Conservation (phyloP, 2,113 vertebrate genomes). For the Alaudala cheleensis region DNA sequence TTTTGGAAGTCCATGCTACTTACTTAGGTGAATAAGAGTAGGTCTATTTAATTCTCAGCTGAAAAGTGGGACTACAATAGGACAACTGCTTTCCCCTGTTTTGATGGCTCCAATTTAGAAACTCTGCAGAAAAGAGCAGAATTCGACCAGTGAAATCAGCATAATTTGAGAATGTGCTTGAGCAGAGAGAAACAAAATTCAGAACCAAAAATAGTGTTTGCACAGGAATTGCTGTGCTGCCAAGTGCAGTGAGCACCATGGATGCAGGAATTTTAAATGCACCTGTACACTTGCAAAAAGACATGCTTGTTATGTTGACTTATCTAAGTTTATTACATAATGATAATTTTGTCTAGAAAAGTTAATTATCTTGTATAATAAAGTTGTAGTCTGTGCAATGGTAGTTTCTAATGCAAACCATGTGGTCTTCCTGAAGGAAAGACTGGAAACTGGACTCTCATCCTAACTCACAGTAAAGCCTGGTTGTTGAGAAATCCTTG, state of each 20-base stretch:
- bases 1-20: not conserved
- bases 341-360: not conserved
- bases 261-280: not conserved
- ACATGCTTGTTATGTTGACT: not conserved
- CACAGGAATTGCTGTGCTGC: not conserved
- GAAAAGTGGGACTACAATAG: not conserved
- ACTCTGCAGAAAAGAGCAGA: not conserved
- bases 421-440: not conserved
- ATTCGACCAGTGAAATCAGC: fast-evolving
- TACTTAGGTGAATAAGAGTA: not conserved
- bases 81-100: not conserved
- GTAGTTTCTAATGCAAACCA: not conserved
- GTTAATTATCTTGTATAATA: not conserved
- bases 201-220: not conserved
- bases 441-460: not conserved
- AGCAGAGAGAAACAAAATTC: not conserved
- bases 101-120: not conserved
- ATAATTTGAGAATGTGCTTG: not conserved
- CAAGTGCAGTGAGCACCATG: not conserved
- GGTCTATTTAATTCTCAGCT: not conserved
- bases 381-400: not conserved
- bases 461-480: not conserved
- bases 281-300: not conserved
- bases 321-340: not conserved
- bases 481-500: not conserved